Base-by-base conservation (phyloP, 2,113 vertebrate genomes). In the Microcebus ravelobensis region DNA sequence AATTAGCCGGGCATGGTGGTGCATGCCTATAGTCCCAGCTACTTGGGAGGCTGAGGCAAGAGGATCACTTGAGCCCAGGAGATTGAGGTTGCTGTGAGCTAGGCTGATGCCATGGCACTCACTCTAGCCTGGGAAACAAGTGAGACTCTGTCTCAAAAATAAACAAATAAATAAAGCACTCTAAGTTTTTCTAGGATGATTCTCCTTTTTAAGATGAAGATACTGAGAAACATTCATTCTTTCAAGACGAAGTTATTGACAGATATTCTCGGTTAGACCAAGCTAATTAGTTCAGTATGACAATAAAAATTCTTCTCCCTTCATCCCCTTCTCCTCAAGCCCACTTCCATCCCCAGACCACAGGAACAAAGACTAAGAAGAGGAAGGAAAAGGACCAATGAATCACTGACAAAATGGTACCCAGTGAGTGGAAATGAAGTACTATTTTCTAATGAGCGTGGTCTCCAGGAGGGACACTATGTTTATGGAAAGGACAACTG, bases 261-360 rank as follows among this genome's bases (percentile, higher is more conserved):
- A 70, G 68, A 63, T 18, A 55, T 76, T 82, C 39, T 34, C 17
- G 52, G 34, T 0, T 29, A 80, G 25, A 48, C 4, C 8, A 85
- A 90, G 12, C 27, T 3, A 4, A 85, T 12, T 14, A 34, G 10
- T 0, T 23, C 23, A 21, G 50, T 31, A 5, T 48, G 20, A 2
- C 7, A 25, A 20, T 5, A 6, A 0, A 0, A 4, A 15, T 27
- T 12, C 2, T 48, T 15, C 3, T 59, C 20, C 34, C 4, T 31
- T 87, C 27, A 29, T 31, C 23, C 17, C 4, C 13, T 11, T 91
- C 10, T 36, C 21, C 65, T 63, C 31, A 65, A 29, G 17, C 34
- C 50, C 1, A 59, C 12, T 34, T 83, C 42, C 20, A 45, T 11
- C 8, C 39, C 67, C 21, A 36, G 59, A 23, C 1, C 23, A 45